phyloP scores from a whole-genome alignment of 92 coral and sea anemone genomes.

The Phenganax stokvisi region DNA sequence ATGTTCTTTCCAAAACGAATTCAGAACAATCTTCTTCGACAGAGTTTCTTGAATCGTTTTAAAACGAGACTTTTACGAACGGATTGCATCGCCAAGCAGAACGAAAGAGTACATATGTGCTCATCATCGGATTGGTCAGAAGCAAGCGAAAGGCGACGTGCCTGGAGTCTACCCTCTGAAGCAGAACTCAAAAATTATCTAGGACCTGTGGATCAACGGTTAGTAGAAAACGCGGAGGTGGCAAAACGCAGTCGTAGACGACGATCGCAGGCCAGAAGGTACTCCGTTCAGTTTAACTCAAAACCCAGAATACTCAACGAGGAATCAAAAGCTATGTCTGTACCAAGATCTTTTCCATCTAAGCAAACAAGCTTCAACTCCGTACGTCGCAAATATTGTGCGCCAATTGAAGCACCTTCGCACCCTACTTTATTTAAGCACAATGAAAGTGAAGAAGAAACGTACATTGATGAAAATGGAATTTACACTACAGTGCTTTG shows the following conservation, averaged over 20 bases:
- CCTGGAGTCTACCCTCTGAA: conserved; percentile 31
- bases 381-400: conserved; percentile 17
- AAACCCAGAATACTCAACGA: not conserved
- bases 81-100: not conserved
- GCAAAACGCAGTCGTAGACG: conserved; percentile 12
- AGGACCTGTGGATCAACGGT: conserved; percentile 20
- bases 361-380: not conserved
- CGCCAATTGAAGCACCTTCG: not conserved
- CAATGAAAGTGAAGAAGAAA: conserved; percentile 18
- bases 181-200: conserved; percentile 8
- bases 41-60: conserved; percentile 28
- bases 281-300: not conserved
- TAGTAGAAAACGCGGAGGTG: conserved; percentile 23
- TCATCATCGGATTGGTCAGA: conserved; percentile 3
- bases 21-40: conserved; percentile 19
- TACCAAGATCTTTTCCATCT: not conserved
- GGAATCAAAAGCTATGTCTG: not conserved
- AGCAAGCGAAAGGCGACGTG: not conserved
- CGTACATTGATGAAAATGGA: conserved; percentile 37
- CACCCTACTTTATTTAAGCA: not conserved
- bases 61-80: conserved; percentile 8
- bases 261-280: not conserved
- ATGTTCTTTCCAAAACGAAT: conserved; percentile 22
- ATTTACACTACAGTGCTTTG: conserved; percentile 40
- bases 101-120: not conserved